A percentile compares a stretch with the other conserved stretches of the same genome.
Conservation (phyloP, 1,140 invertebrate species). For the Micrasema minimum region DNA sequence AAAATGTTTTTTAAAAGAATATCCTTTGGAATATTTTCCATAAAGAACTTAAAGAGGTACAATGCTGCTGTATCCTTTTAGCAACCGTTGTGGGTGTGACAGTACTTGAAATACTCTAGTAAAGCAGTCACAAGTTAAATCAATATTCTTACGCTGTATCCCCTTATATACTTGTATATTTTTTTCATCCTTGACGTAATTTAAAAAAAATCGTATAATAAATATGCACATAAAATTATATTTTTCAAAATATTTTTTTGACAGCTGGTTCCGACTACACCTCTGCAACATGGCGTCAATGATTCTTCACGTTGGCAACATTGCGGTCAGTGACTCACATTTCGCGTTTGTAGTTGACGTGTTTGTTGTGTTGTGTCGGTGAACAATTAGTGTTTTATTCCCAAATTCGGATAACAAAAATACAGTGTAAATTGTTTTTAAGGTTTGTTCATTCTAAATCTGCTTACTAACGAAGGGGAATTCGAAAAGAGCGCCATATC, state of each 20-base stretch:
- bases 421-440: slow-evolving; percentile 33
- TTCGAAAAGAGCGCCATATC: not conserved
- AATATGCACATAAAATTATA: no score
- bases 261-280: not conserved
- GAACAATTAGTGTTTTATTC: slow-evolving; percentile 32
- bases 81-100: no score
- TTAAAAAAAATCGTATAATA: no score
- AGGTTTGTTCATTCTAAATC: slow-evolving; percentile 24
- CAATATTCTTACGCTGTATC: no score
- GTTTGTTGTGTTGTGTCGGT: slow-evolving; percentile 39
- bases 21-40: no score
- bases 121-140: no score
- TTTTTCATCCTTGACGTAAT: no score
- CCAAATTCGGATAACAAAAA: slow-evolving; percentile 34
- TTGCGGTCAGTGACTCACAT: slow-evolving; percentile 35
- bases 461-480: not conserved
- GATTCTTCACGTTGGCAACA: slow-evolving; percentile 6
- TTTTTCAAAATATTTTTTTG: slow-evolving; percentile 3
- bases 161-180: no score
- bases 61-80: no score
- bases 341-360: slow-evolving; percentile 41
- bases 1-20: no score
- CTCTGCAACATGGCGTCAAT: slow-evolving; percentile 1
- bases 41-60: no score
- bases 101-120: no score